Evolutionary conservation across 2,797 vertebrate species (phyloP).

Genomic region (Urophycis tenuis): DNA sequence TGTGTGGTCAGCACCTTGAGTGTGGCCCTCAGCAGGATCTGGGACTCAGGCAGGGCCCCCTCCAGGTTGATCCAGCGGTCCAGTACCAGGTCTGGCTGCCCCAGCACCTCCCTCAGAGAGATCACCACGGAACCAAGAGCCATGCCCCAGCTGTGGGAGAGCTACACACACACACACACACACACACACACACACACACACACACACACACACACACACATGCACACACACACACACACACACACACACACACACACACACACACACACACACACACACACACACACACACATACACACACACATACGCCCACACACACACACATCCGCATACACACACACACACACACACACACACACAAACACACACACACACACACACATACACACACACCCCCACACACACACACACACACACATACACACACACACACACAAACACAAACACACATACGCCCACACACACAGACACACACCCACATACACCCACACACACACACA

Average conservation of each 20-base stretch:
- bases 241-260: no score
- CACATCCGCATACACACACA: no score
- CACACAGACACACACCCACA: no score
- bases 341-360: no score
- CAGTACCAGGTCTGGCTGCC: constrained; percentile 69
- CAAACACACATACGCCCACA: no score
- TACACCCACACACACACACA: no score
- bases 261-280: constrained; percentile 1
- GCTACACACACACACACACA: constrained; percentile 50
- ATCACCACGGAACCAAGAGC: constrained; percentile 72
- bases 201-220: constrained; percentile 20
- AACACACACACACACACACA: no score
- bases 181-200: constrained; percentile 1
- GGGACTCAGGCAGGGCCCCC: constrained; percentile 71
- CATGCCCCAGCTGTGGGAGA: constrained; percentile 74
- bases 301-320: not conserved
- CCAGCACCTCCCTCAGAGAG: constrained; percentile 74
- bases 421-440: no score
- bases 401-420: no score
- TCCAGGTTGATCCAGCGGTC: constrained; percentile 79
- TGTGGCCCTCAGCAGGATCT: constrained; percentile 77
- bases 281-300: not conserved
- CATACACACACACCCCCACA: no score
- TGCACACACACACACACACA: not conserved
- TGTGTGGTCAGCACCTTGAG: constrained; percentile 72